Base-by-base conservation (phyloP, 2,113 vertebrate species). In the Sphyrna mokarran region DNA sequence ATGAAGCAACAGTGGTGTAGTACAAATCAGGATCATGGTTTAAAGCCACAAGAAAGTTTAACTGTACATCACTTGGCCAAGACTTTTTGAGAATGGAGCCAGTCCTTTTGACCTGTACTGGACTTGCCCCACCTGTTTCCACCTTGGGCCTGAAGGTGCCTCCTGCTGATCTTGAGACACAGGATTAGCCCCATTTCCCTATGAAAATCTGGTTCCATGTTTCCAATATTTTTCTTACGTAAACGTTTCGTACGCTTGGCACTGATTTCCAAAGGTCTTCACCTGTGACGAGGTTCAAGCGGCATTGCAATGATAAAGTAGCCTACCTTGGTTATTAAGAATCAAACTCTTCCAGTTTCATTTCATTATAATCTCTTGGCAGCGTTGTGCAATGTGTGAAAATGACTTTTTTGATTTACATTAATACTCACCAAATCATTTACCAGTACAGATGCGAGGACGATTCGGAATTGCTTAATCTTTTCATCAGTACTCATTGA, bases 371-470 rank as follows among this genome's bases (percentile, higher is more conserved):
- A 61, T 61, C 14, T n/a, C 58, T 61, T 14, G 8, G 87, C 37
- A 61, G 58, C 5, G 14, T 11, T 33, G 29, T 16, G 6, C 61
- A 61, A 91, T 83, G 16, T 6, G 0, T 7, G 80, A 20, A 83
- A 40, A 76, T 1, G 72, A 33, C 10, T 6, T 33, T 11, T 90
- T 61, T 26, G 54, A 10, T 87, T 11, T 11, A 90, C 23, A 33
- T 61, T 63, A 63, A 90, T 90, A 91, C 87, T 91, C 87, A 91
- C 87, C 87, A 91, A 63, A n/a, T 91, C 58, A 18, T 63, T 91
- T 20, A 29, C 63, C 58, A 91, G 14, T 18, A 63, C 58, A 91
- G 87, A 33, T n/a, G 87, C n/a, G 87, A 91, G 87, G 16, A 91
- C 16, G 5, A 29, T 33, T n/a, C 63, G 87, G 14, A 91, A 91